Conservation (phyloP, 2,797 vertebrate species). For the Sandelia bainsii region DNA sequence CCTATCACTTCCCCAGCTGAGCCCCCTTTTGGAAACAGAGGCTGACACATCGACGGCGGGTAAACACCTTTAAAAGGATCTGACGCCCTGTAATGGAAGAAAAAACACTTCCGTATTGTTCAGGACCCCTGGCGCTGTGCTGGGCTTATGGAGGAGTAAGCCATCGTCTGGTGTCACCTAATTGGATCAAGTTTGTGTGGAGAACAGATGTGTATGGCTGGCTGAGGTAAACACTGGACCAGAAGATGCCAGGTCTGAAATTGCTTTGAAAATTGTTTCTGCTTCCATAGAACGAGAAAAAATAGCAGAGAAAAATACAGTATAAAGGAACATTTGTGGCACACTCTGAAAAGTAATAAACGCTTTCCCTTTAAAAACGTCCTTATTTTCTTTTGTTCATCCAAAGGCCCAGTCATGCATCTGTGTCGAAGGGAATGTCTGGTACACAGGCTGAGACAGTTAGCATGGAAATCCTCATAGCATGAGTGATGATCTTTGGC, state of each 20-base stretch:
- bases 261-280: slow-evolving; percentile 73
- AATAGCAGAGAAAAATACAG: slow-evolving; percentile 54
- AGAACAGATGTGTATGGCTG: slow-evolving; percentile 74
- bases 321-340: slow-evolving; percentile 63
- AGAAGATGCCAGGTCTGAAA: slow-evolving; percentile 71
- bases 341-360: slow-evolving; percentile 61
- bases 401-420: slow-evolving; percentile 23
- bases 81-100: slow-evolving; percentile 71
- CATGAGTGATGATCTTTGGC: slow-evolving; percentile 53
- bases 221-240: slow-evolving; percentile 71
- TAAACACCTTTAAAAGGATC: slow-evolving; percentile 83
- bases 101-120: slow-evolving; percentile 76
- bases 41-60: slow-evolving; percentile 70
- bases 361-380: slow-evolving; percentile 58
- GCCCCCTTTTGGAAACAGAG: slow-evolving; percentile 65
- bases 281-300: slow-evolving; percentile 45
- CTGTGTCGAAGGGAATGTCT: slow-evolving; percentile 13
- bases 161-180: slow-evolving; percentile 76
- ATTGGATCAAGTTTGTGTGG: slow-evolving; percentile 78
- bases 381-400: slow-evolving; percentile 47
- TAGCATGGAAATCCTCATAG: slow-evolving; percentile 31
- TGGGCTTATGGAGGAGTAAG: slow-evolving; percentile 71
- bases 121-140: slow-evolving; percentile 68
- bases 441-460: slow-evolving; percentile 33
- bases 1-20: slow-evolving; percentile 72